A percentile compares a stretch with the other conserved stretches of the same genome.
These are phyloP conservation scores for Pangasius djambal DNA, from an alignment of 2,797 vertebrate species.

Conservation along the genomic window DNA sequence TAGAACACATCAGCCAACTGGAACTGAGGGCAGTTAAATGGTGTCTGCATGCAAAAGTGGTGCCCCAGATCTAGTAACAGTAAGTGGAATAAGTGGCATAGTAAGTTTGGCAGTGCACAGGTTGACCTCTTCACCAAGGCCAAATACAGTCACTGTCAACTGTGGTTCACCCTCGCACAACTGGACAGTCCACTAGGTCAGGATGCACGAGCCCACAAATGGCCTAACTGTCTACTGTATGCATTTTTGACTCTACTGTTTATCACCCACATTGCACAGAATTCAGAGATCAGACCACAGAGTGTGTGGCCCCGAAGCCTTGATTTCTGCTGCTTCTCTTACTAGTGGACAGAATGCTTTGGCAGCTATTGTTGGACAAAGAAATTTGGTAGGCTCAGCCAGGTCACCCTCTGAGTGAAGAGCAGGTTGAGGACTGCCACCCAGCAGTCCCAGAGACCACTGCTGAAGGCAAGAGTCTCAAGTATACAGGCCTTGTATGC, in stretches of 20 bases:
- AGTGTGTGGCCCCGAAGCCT: neutral
- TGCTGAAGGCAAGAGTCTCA: neutral
- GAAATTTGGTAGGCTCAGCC: neutral
- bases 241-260: neutral
- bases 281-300: neutral
- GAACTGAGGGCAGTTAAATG: neutral
- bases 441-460: neutral
- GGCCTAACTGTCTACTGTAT: neutral
- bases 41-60: neutral
- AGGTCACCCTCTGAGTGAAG: neutral
- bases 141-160: neutral
- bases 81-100: too few species aligned
- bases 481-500: neutral
- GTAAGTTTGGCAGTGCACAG: neutral
- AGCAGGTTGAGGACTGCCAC: neutral
- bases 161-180: neutral
- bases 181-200: neutral
- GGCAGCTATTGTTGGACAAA: neutral
- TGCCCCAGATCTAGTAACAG: neutral
- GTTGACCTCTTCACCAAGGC: neutral
- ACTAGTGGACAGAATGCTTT: neutral
- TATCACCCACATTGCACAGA: neutral
- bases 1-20: neutral
- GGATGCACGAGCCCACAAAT: neutral
- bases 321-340: neutral